Base-by-base conservation (phyloP, 2,888 invertebrate genomes). In the Lagria hirta region DNA sequence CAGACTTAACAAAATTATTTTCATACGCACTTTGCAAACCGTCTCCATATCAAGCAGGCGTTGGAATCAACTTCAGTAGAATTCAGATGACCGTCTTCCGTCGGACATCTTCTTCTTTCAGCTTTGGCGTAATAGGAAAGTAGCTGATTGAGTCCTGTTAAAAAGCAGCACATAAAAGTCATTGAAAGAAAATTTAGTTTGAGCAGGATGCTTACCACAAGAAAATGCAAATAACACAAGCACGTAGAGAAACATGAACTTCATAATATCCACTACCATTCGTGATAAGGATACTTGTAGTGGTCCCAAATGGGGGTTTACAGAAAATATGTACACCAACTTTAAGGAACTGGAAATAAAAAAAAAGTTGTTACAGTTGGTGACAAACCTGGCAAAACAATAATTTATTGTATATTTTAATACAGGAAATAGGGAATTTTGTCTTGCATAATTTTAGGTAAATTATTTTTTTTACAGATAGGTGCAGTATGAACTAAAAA, bases 241-340 rank as follows among this genome's bases (percentile, higher is more conserved):
- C 27, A 92, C 86, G 73, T 90, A 95, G 57, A 97, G 79, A 64
- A 94, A 90, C 75, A 94, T 92, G 74, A 96, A 96, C 73, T 96
- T 96, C 77, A 96, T 84, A 50, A 97, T 95, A 68, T 97, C 97
- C 75, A 89, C 84, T 56, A 91, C 89, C 95, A 91, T 90, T 56
- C 92, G 78, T 34, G 95, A 95, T 47, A 97, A 78, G 1, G 95
- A 96, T 48, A 97, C 95, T 77, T 95, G 95, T 58, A 96, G 80
- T 49, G 96, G 96, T 49, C 97, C 97, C 66, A 97, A 80, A 76
- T 96, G 93, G 20, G 96, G 95, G 77, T 95, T 96, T 42, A 97
- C 93, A 58, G 95, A 96, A 75, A 96, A 96, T 73, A 96, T 95
- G 78, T 96, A 95, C 61, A 97, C 95, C 69, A 97, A 80, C 74